Conservation (phyloP, 2,797 vertebrate species). For the Alfaro cultratus region DNA sequence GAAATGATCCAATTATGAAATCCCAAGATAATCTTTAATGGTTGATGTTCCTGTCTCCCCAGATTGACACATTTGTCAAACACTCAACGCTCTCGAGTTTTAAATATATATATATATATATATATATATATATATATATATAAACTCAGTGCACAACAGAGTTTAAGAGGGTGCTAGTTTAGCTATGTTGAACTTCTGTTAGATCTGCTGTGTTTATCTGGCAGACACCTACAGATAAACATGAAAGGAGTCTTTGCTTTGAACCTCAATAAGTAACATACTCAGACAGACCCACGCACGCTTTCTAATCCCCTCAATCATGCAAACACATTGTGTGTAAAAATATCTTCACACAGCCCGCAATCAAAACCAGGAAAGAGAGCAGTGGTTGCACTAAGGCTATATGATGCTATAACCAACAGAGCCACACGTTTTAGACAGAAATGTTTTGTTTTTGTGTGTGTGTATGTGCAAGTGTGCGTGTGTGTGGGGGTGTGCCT, state of each 20-base stretch:
- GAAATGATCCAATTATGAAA: background rate
- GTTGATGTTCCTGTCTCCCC: background rate
- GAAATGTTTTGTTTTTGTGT: constrained; percentile 23
- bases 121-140: too few species aligned
- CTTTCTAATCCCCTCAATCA: constrained; percentile 10
- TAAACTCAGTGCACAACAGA: background rate
- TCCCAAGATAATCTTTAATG: too few species aligned
- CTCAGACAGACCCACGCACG: constrained; percentile 5
- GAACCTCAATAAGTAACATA: constrained; percentile 37
- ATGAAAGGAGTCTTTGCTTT: constrained; percentile 60
- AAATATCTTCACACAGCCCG: constrained; percentile 42
- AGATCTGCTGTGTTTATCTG: constrained; percentile 42
- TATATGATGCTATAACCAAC: constrained; percentile 36
- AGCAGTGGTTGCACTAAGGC: constrained; percentile 47
- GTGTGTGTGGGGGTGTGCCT: too few species aligned
- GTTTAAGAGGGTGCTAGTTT: constrained; percentile 5
- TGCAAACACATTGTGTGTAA: constrained; percentile 14
- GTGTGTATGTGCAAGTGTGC: too few species aligned
- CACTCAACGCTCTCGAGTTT: background rate
- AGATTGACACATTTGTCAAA: background rate
- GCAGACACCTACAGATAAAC: constrained; percentile 56
- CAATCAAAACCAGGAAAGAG: constrained; percentile 50
- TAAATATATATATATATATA: too few species aligned
- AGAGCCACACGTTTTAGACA: constrained; percentile 36
- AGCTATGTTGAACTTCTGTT: constrained; percentile 7